phyloP scores from a whole-genome alignment of 2,888 invertebrate species.

The Phortica okadai region DNA sequence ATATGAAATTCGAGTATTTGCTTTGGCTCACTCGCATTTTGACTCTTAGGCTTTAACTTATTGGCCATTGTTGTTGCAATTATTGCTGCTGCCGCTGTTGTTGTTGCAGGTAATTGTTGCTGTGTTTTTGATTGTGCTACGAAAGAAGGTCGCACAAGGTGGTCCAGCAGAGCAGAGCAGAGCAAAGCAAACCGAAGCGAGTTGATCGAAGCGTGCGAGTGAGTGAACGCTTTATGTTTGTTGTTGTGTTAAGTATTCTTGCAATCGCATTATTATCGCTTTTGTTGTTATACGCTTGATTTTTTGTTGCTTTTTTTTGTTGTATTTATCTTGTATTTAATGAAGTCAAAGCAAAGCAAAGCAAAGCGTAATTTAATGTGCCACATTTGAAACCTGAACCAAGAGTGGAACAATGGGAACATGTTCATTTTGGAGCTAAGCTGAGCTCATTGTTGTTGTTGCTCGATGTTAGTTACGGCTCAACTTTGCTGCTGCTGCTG shows the following conservation, averaged over 20 bases:
- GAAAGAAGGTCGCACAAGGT: constrained; percentile 74
- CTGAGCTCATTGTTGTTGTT: constrained; percentile 38
- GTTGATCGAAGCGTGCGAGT: constrained; percentile 34
- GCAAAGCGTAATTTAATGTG: constrained; percentile 58
- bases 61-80: constrained; percentile 21
- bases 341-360: constrained; percentile 34
- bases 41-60: constrained; percentile 23
- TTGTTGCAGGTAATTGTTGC: constrained; percentile 63
- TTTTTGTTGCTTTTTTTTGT: constrained; percentile 49
- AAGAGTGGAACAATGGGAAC: constrained; percentile 47
- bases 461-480: neutral
- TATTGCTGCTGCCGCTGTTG: constrained; percentile 17
- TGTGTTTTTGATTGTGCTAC: constrained; percentile 51
- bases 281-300: constrained; percentile 27
- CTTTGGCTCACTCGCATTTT: constrained; percentile 10
- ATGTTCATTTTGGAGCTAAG: constrained; percentile 46
- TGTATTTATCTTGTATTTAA: constrained; percentile 57
- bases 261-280: constrained; percentile 33
- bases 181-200: constrained; percentile 25
- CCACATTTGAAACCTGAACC: constrained; percentile 69
- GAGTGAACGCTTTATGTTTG: constrained; percentile 29
- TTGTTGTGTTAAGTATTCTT: constrained; percentile 41
- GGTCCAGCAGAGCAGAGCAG: constrained; percentile 54
- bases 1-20: constrained; percentile 33
- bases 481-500: neutral